Conservation (phyloP, 2,797 vertebrate genomes). For the Pelodytes ibericus region DNA sequence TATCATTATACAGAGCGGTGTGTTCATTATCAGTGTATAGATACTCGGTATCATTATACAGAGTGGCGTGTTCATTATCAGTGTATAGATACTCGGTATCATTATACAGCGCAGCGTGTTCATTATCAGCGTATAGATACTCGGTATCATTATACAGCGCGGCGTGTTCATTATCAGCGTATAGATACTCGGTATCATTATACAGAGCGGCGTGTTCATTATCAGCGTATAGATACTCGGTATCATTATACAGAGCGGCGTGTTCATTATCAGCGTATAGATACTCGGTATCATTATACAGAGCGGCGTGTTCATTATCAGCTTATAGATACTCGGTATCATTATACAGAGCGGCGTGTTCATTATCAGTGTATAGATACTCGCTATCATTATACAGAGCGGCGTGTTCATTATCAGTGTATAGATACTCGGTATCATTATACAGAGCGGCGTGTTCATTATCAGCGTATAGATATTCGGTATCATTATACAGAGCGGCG, state of each 20-base stretch:
- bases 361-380: not conserved
- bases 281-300: no score
- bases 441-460: not conserved
- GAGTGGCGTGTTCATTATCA: not conserved
- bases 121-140: constrained; percentile 7
- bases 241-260: not conserved
- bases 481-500: no score
- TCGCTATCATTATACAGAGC: no score
- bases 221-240: constrained; percentile 6
- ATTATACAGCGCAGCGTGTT: no score
- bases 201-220: not conserved
- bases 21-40: constrained; percentile 4
- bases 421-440: constrained; percentile 5
- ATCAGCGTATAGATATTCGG: not conserved
- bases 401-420: not conserved
- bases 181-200: not conserved
- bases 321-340: not conserved
- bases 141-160: not conserved
- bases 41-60: constrained; percentile 6
- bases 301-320: not conserved
- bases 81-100: no score
- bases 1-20: no score
- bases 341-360: not conserved
- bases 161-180: not conserved
- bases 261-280: not conserved